phyloP scores from a whole-genome alignment of 2,797 vertebrate genomes.

The Enteromius afrohamiltoni region DNA sequence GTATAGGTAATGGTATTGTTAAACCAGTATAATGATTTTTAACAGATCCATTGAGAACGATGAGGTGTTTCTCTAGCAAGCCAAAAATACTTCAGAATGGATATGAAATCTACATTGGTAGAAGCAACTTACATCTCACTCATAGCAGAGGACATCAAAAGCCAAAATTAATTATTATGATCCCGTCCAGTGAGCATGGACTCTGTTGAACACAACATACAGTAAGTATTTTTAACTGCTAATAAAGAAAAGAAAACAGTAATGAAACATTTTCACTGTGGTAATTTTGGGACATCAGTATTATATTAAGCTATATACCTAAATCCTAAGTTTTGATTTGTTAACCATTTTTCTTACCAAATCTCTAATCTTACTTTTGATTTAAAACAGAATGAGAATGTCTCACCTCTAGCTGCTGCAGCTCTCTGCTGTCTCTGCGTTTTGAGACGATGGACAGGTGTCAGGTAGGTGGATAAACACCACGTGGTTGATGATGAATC shows the following conservation, averaged over 20 bases:
- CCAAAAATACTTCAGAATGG: background rate
- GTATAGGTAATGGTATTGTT: background rate
- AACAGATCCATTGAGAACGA: conserved; percentile 14
- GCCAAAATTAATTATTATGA: background rate
- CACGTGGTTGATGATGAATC: background rate
- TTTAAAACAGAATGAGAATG: background rate
- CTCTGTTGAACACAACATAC: background rate
- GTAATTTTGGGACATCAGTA: background rate
- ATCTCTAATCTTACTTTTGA: background rate
- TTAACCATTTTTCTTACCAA: background rate
- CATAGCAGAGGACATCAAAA: background rate
- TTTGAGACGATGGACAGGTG: background rate
- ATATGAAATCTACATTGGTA: background rate
- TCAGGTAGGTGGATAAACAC: conserved; percentile 5
- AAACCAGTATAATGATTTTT: background rate
- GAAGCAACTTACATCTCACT: conserved; percentile 11
- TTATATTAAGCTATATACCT: background rate
- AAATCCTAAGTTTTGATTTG: background rate
- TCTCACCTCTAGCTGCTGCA: background rate
- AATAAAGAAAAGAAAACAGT: background rate
- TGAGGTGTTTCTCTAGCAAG: background rate
- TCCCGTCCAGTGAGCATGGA: background rate
- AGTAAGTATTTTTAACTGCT: background rate
- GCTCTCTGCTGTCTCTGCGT: conserved; percentile 19
- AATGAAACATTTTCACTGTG: background rate